Evolutionary conservation across 2,113 vertebrate genomes (phyloP), one percentile per base, ranked within the genome.

Genomic region (Dendrocopos noguchii): DNA sequence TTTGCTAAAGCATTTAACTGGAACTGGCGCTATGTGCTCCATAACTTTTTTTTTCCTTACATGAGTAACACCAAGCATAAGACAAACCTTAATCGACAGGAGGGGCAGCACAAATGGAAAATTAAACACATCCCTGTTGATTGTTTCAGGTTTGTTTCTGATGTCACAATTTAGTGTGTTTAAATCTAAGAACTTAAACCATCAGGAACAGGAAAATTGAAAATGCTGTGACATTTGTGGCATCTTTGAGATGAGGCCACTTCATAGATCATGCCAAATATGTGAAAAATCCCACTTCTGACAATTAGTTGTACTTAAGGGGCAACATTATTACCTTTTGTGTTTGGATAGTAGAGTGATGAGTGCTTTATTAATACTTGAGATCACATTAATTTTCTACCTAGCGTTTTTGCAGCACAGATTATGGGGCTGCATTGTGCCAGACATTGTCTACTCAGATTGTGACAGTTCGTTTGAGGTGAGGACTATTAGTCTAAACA

Each of bases 41-140:
- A 65, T 68, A 64, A 66, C 84, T 93, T 56, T 64, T 61, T 34
- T 9, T 55, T 53, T 83, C 84, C 73, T 65, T 59, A 12, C 44
- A 80, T 29, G 36, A 70, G 79, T 95, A 94, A 82, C 47, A 52
- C 76, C 50, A 10, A 84, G 78, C 57, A 95, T 93, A 83, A 94
- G 95, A 95, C 96, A 95, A 97, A 85, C 86, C 85, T 84, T 79
- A 76, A 93, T 72, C 14, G 3, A 78, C 90, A 83, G 73, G 67
- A 96, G 95, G 87, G 94, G 92, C 95, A 91, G 87, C 34, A 87
- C 79, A 52, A 92, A 91, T 75, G 92, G 94, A 95, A 97, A 97
- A 79, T 95, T 91, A 95, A 91, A 96, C 64, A 86, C 47, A 60
- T 46, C 46, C 78, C 64, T 5, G 3, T 21, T 80, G 64, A 60